These are phyloP conservation scores for Drosophila tanythrix DNA, from an alignment of 2,888 invertebrate genomes.

Conservation along the genomic window DNA sequence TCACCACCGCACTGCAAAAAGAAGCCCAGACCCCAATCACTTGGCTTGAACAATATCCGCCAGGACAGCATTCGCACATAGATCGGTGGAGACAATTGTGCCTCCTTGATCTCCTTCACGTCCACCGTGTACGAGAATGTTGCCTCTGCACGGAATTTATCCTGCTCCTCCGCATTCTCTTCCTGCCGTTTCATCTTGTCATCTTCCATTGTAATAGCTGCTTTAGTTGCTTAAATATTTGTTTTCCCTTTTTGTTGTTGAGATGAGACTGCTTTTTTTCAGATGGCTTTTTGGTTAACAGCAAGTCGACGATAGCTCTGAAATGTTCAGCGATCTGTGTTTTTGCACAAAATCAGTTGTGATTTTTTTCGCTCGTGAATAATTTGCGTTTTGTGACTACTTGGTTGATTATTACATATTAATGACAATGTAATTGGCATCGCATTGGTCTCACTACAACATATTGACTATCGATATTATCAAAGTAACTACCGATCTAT, in stretches of 20 bases:
- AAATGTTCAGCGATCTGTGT: not conserved
- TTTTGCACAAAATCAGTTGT: too few relatives aligned
- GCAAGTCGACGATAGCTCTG: not conserved
- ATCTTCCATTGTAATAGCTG: constrained; percentile 60
- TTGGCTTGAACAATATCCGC: constrained; percentile 99
- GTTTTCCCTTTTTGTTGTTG: not conserved
- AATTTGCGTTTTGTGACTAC: too few relatives aligned
- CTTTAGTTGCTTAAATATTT: not conserved
- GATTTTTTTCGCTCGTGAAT: not conserved
- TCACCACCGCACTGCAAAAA: constrained; percentile 98
- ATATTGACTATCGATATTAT: not conserved
- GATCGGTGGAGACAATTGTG: constrained; percentile 94
- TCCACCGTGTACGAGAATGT: constrained; percentile 95
- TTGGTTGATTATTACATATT: not conserved
- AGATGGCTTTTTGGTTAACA: not conserved
- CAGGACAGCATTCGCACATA: constrained; percentile 98
- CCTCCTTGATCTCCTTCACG: constrained; percentile 93
- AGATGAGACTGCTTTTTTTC: not conserved
- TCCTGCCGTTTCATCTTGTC: constrained; percentile 58
- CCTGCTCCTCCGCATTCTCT: constrained; percentile 62
- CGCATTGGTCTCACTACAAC: not conserved
- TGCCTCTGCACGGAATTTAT: constrained; percentile 88
- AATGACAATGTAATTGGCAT: not conserved
- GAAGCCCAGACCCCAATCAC: constrained; percentile 88
- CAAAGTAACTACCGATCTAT: not conserved